phyloP scores from a whole-genome alignment of 2,797 vertebrate genomes.

The Acipenser ruthenus region DNA sequence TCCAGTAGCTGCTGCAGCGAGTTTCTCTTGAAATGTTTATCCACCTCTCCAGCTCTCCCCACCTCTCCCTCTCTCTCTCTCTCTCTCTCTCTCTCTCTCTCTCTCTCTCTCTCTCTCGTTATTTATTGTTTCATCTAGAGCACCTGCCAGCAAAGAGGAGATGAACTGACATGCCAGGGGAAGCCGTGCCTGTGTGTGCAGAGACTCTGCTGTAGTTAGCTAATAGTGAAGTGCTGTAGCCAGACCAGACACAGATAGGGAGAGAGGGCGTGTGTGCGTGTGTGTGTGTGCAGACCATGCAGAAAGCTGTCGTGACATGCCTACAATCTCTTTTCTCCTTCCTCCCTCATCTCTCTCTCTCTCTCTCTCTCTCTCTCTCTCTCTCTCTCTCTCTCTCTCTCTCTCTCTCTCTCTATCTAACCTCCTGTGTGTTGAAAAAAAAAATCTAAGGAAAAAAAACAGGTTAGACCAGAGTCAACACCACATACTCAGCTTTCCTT shows the following conservation, averaged over 20 bases:
- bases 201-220: background rate
- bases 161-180: constrained; percentile 5
- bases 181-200: constrained; percentile 16
- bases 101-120: constrained; percentile 40
- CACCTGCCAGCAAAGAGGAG: constrained; percentile 49
- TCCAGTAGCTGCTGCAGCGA: too few species aligned
- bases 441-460: too few species aligned
- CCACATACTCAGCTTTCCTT: too few species aligned
- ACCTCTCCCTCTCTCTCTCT: constrained; percentile 15
- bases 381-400: background rate
- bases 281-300: background rate
- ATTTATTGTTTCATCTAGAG: constrained; percentile 58
- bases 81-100: constrained; percentile 11
- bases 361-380: background rate
- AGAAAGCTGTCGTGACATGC: background rate
- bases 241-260: background rate
- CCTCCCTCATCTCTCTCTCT: background rate
- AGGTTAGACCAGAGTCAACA: too few species aligned
- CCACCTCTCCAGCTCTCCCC: constrained; percentile 48
- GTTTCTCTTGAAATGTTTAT: background rate
- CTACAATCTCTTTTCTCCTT: too few species aligned
- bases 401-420: too few species aligned
- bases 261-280: background rate
- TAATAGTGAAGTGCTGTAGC: background rate
- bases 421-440: too few species aligned